Percentiles rank a stretch among this genome's conserved stretches.
These are phyloP conservation scores for Eulemur rubriventer DNA, from an alignment of 2,797 vertebrate species.

Conservation along the genomic window DNA sequence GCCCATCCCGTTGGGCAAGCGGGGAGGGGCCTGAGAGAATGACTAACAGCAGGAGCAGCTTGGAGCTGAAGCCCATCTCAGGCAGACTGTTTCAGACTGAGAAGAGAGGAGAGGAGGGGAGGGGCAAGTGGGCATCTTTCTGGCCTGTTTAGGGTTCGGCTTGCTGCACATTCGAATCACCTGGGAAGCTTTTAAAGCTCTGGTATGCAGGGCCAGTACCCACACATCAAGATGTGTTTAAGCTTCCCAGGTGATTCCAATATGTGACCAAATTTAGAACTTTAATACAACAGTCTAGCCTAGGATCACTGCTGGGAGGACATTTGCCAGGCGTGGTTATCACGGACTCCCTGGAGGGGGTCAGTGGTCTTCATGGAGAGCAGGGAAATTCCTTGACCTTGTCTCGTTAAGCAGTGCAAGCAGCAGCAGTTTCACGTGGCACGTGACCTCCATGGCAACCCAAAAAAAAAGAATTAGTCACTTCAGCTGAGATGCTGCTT, in stretches of 20 bases:
- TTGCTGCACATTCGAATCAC: neutral
- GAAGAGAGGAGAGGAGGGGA: neutral
- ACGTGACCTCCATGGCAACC: neutral
- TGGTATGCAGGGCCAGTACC: neutral
- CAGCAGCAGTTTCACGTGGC: neutral
- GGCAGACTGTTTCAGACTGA: neutral
- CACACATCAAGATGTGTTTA: too few species aligned
- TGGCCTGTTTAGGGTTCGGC: too few species aligned
- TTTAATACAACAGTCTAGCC: neutral
- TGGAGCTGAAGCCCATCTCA: neutral
- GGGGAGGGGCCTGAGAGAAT: neutral
- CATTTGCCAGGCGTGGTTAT: neutral
- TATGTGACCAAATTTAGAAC: neutral
- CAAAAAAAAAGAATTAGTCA: neutral
- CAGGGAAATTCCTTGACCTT: too few species aligned
- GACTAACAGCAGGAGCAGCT: neutral
- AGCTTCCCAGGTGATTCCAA: neutral
- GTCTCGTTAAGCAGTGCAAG: neutral
- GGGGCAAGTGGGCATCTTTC: neutral
- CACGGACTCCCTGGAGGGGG: neutral
- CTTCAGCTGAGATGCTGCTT: neutral
- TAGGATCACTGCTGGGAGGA: neutral
- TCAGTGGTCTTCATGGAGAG: rapidly evolving
- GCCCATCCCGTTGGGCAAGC: neutral
- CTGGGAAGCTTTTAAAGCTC: neutral